Evolutionary conservation across 2,113 vertebrate species (phyloP).

Genomic region (Trogon melanurus): DNA sequence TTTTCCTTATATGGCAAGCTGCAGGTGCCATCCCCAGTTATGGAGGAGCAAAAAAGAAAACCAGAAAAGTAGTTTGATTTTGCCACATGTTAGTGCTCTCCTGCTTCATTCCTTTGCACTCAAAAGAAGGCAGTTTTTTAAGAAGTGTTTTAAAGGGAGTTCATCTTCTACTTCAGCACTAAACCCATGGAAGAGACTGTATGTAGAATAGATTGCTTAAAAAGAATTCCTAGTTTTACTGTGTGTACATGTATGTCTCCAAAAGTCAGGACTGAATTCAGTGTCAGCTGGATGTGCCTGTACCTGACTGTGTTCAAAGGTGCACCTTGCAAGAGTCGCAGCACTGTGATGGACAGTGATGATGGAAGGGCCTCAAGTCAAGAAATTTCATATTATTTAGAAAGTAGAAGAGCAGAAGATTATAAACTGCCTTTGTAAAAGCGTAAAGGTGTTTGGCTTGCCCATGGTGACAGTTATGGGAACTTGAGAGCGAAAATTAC

Average conservation of each 20-base stretch:
- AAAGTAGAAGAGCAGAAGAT: background rate
- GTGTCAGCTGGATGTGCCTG: rapidly evolving
- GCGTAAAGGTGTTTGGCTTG: background rate
- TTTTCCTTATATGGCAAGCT: background rate
- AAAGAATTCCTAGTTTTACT: background rate
- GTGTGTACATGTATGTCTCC: background rate
- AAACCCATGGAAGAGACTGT: background rate
- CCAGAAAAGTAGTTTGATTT: background rate
- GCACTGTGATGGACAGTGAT: rapidly evolving
- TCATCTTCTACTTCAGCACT: background rate
- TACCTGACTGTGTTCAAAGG: background rate
- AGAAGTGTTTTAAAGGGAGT: background rate
- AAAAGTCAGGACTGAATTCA: background rate
- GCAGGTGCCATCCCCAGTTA: background rate
- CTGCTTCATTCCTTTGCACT: background rate
- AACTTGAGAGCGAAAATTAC: background rate
- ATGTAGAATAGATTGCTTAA: background rate
- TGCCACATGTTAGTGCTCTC: background rate
- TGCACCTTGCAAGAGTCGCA: background rate
- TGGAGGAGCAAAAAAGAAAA: background rate
- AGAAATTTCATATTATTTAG: background rate
- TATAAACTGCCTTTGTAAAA: background rate
- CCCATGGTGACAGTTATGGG: rapidly evolving
- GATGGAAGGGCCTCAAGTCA: background rate
- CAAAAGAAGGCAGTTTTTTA: background rate